Base-by-base conservation (phyloP, 1,140 invertebrate genomes). In the Goniozus legneri region DNA sequence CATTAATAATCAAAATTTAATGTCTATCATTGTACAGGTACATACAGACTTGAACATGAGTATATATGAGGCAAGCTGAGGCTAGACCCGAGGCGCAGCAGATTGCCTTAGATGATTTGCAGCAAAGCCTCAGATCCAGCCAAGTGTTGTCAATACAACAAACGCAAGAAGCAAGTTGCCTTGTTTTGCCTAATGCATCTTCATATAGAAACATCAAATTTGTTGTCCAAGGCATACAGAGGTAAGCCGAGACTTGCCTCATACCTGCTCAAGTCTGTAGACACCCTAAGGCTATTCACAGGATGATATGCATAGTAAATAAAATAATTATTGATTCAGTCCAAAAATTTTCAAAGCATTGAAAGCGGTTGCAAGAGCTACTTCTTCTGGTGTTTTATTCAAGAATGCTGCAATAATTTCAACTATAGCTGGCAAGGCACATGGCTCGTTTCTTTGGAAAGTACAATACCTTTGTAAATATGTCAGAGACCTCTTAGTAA, bases 361-460 rank as follows among this genome's bases (percentile, higher is more conserved):
- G 65, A 92, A 93, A 38, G 94, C 91, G 8, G 93, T 95, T 27
- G 90, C 85, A 44, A 95, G 75, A 1, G 94, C 94, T 13, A 97
- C 88, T 71, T 96, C 92, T 72, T 93, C 91, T 0, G 92, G 88
- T 21, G 82, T 83, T 65, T 86, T 87, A 42, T 83, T 82, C 78
- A 95, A 87, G 69, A 94, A 93, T 19, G 90, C 91, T 15, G 93
- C 91, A 48, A 97, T 85, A 82, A 97, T 88, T 76, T 97, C 94
- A 13, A 95, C 89, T 39, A 93, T 90, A 21, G 91, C 90, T 12
- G 93, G 91, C 44, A 97, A 77, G 13, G 91, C 91, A 76, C 93
- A 96, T 0, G 94, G 94, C 75, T 97, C 94, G 67, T 97, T 97
- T 52, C 94, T 81, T 79, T 97, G 92, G 77, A 97, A 97, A 44